phyloP scores from a whole-genome alignment of 2,888 invertebrate genomes.

The Euclidia mi region DNA sequence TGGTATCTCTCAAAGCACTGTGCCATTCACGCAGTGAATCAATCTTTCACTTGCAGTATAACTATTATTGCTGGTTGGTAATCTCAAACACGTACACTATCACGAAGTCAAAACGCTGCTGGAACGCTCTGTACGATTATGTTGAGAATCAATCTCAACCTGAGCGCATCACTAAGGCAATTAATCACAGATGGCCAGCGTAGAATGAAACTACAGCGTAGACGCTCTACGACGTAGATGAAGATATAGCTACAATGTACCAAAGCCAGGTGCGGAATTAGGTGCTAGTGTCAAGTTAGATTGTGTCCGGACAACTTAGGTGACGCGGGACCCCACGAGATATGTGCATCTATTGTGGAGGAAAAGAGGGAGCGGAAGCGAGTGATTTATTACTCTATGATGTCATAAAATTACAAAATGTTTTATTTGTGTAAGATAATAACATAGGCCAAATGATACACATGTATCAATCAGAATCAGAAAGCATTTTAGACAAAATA shows the following conservation, averaged over 20 bases:
- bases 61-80: background rate
- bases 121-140: conserved; percentile 4
- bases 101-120: background rate
- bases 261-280: conserved; percentile 27
- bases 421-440: too few species aligned
- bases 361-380: background rate
- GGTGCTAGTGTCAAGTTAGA: conserved; percentile 54
- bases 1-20: too few species aligned
- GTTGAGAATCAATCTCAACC: conserved; percentile 32
- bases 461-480: too few species aligned
- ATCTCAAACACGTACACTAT: background rate
- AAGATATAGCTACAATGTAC: background rate
- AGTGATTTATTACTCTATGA: too few species aligned
- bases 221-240: background rate
- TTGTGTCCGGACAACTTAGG: conserved; percentile 58
- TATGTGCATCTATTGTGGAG: background rate
- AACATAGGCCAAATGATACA: too few species aligned
- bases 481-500: too few species aligned
- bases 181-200: conserved; percentile 18
- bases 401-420: too few species aligned
- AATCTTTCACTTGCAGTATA: background rate
- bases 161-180: conserved; percentile 20
- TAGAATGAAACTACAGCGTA: conserved; percentile 2
- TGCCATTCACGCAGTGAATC: too few species aligned
- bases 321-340: conserved; percentile 48